Evolutionary conservation across 2,888 invertebrate species (phyloP).

Genomic region (Rhamphomyia laevipes): DNA sequence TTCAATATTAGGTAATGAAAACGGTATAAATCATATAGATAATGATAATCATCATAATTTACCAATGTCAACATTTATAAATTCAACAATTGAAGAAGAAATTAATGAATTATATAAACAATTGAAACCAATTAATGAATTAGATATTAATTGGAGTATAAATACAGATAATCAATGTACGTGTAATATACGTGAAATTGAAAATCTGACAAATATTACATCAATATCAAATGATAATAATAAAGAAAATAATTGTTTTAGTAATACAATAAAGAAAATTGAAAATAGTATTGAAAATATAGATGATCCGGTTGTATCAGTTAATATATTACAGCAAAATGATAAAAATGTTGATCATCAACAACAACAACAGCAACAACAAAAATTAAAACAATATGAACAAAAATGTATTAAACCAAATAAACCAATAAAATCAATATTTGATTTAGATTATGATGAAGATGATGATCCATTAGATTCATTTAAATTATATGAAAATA

Average conservation of each 20-base stretch:
- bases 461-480: slow-evolving; percentile 31
- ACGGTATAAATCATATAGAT: too few species aligned
- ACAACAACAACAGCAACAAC: not conserved
- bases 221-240: not conserved
- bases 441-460: slow-evolving; percentile 37
- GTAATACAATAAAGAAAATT: slow-evolving; percentile 8
- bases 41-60: too few species aligned
- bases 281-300: slow-evolving; percentile 1
- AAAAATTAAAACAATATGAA: not conserved
- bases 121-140: too few species aligned
- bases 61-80: too few species aligned
- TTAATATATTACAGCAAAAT: not conserved
- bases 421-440: slow-evolving; percentile 33
- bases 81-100: slow-evolving; percentile 18
- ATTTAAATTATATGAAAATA: slow-evolving; percentile 3
- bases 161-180: slow-evolving; percentile 16
- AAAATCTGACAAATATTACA: not conserved
- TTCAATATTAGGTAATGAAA: too few species aligned
- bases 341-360: not conserved
- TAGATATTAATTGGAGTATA: slow-evolving; percentile 12
- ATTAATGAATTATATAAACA: slow-evolving; percentile 10
- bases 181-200: slow-evolving; percentile 17
- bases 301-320: slow-evolving; percentile 9
- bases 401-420: not conserved
- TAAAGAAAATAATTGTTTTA: slow-evolving; percentile 5